Percentiles rank a stretch among this genome's conserved stretches.
Evolutionary conservation across 2,888 invertebrate species (phyloP).

Genomic region (Malachius bipustulatus): DNA sequence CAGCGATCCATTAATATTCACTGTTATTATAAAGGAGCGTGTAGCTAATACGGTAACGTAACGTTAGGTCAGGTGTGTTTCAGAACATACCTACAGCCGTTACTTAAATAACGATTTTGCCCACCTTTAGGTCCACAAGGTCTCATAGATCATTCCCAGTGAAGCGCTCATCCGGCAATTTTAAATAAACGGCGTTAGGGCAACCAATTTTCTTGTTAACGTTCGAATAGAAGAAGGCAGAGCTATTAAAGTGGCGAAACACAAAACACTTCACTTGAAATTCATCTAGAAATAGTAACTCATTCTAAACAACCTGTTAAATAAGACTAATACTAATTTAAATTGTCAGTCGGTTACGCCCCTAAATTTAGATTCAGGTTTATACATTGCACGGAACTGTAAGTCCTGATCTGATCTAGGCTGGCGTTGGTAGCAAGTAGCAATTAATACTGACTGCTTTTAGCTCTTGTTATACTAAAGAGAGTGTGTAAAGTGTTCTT

Average conservation of each 20-base stretch:
- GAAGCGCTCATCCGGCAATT: slow-evolving; percentile 20
- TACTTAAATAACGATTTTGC: too few relatives aligned
- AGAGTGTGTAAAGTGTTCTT: too few relatives aligned
- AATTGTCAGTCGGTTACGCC: slow-evolving; percentile 26
- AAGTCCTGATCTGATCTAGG: slow-evolving; percentile 19
- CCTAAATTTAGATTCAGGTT: slow-evolving; percentile 24
- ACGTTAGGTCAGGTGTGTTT: too few relatives aligned
- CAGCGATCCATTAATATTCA: too few relatives aligned
- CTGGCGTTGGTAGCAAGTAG: slow-evolving; percentile 26
- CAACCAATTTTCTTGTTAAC: slow-evolving; percentile 27
- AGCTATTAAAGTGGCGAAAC: slow-evolving; percentile 20
- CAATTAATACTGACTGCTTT: too few relatives aligned
- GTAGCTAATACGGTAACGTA: too few relatives aligned
- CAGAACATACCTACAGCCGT: too few relatives aligned
- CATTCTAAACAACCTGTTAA: slow-evolving; percentile 10
- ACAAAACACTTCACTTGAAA: slow-evolving; percentile 22
- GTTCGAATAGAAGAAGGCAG: slow-evolving; percentile 21
- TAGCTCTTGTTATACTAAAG: too few relatives aligned
- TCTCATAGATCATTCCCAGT: slow-evolving; percentile 21
- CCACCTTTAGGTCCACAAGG: too few relatives aligned
- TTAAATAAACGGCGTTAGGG: slow-evolving; percentile 11
- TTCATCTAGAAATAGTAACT: slow-evolving; percentile 9
- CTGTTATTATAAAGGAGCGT: too few relatives aligned
- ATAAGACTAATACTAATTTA: slow-evolving; percentile 23
- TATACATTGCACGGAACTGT: slow-evolving; percentile 19